Evolutionary conservation across 2,888 invertebrate species (phyloP).

Genomic region (Cosmorhoe ocellata): DNA sequence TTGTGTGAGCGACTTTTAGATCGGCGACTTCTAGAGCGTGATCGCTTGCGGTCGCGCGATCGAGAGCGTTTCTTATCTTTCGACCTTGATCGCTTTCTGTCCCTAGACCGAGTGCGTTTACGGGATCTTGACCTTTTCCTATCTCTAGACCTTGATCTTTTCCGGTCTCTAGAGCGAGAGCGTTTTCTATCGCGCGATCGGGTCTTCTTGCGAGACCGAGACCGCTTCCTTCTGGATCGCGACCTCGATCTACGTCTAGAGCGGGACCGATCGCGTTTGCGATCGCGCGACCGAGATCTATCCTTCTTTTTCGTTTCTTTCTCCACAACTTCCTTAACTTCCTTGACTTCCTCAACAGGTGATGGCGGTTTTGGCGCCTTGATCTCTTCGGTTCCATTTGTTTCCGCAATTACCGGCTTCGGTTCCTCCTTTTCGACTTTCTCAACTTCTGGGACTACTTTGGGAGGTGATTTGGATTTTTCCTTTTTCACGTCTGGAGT

Average conservation of each 20-base stretch:
- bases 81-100: conserved; percentile 75
- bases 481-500: conserved; percentile 53
- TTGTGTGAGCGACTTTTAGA: conserved; percentile 71
- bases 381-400: conserved; percentile 57
- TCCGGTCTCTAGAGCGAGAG: conserved; percentile 77
- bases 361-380: conserved; percentile 13
- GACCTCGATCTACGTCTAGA: conserved; percentile 85
- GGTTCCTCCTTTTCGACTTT: conserved; percentile 53
- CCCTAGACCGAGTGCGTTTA: conserved; percentile 72
- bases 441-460: conserved; percentile 3
- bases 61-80: conserved; percentile 69
- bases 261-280: conserved; percentile 76
- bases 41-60: conserved; percentile 72
- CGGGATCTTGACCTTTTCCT: conserved; percentile 81
- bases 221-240: conserved; percentile 73
- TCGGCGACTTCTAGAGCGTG: conserved; percentile 64
- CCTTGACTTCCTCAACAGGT: conserved; percentile 37
- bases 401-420: conserved; percentile 56
- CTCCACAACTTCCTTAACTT: conserved; percentile 48
- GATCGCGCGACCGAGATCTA: conserved; percentile 70
- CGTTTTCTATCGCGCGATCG: conserved; percentile 72
- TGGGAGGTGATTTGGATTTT: conserved; percentile 51
- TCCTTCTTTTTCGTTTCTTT: conserved; percentile 69
- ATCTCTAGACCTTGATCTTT: conserved; percentile 82
- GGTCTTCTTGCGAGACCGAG: conserved; percentile 68